These are phyloP conservation scores for Somateria mollissima DNA, from an alignment of 2,797 vertebrate genomes.

Conservation along the genomic window DNA sequence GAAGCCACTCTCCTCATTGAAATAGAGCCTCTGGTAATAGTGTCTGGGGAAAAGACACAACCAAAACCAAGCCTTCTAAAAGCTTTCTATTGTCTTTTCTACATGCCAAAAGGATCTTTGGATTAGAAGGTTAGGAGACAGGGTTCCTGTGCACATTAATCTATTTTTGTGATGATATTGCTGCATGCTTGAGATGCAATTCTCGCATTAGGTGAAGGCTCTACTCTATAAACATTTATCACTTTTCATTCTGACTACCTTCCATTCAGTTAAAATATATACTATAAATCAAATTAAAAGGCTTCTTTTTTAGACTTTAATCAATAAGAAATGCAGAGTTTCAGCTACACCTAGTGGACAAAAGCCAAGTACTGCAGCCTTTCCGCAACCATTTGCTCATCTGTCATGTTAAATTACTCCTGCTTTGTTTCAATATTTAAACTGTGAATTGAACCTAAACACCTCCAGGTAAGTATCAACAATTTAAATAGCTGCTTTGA, in stretches of 20 bases:
- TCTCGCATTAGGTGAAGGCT: not conserved
- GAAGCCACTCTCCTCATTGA: not conserved
- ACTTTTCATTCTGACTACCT: not conserved
- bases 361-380: not conserved
- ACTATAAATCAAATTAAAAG: not conserved
- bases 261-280: not conserved
- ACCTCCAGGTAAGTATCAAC: not conserved
- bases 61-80: not conserved
- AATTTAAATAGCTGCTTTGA: not conserved
- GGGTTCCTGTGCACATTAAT: not conserved
- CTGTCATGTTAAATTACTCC: not conserved
- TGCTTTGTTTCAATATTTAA: not conserved
- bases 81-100: not conserved
- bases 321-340: slow-evolving; percentile 24
- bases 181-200: not conserved
- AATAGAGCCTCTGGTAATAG: not conserved
- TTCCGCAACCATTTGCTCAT: not conserved
- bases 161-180: not conserved
- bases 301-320: not conserved
- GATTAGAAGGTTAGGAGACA: not conserved
- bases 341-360: slow-evolving; percentile 76
- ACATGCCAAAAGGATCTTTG: not conserved
- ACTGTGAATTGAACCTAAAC: not conserved
- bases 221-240: not conserved
- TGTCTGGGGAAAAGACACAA: not conserved